phyloP scores from a whole-genome alignment of 2,888 invertebrate species.

The Lissonota sp. region DNA sequence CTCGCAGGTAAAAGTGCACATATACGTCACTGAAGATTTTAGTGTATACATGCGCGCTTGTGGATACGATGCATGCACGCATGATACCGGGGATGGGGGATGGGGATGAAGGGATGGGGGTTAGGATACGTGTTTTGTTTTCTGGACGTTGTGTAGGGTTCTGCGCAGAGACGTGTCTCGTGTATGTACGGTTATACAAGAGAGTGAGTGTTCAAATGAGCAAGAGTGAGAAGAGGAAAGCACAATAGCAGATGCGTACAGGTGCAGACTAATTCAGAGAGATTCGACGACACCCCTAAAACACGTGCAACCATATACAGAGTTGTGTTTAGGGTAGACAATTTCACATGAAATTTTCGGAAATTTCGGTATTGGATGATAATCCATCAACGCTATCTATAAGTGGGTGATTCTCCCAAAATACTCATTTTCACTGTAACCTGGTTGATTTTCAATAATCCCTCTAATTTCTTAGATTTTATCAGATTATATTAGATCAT shows the following conservation, averaged over 20 bases:
- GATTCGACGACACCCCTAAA: not conserved
- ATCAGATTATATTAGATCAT: no score
- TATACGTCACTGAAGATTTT: not conserved
- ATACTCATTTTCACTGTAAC: no score
- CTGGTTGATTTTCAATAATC: no score
- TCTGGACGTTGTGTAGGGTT: constrained; percentile 18
- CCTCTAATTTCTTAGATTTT: no score
- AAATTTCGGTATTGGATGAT: constrained; percentile 19
- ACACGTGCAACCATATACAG: not conserved
- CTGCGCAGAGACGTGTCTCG: no score
- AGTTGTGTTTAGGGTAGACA: constrained; percentile 2
- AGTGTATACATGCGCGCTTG: not conserved
- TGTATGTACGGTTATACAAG: not conserved
- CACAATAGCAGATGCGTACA: not conserved
- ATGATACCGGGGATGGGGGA: not conserved
- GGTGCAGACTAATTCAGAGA: not conserved
- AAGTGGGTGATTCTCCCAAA: no score
- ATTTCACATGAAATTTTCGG: constrained; percentile 11
- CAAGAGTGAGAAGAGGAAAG: constrained; percentile 8
- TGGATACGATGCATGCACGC: not conserved
- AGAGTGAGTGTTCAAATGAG: constrained; percentile 15
- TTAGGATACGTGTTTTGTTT: not conserved
- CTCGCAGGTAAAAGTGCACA: not conserved
- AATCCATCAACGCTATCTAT: not conserved
- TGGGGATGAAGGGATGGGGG: not conserved